Base-by-base conservation (phyloP, 1,140 invertebrate species). In the Centruroides sculpturatus region DNA sequence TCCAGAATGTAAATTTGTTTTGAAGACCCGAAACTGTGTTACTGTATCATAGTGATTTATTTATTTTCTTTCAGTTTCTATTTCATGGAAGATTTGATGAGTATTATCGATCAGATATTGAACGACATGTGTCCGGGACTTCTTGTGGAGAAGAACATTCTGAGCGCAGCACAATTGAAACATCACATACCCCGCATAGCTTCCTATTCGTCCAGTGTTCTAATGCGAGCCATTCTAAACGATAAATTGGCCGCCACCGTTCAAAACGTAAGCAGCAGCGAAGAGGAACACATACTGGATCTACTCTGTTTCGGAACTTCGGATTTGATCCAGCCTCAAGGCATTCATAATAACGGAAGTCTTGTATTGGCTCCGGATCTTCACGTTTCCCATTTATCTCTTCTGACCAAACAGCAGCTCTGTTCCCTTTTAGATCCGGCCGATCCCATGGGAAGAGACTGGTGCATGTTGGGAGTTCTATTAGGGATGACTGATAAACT, bases 381-480 rank as follows among this genome's bases (percentile, higher is more conserved):
- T 4, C 75, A 77, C 56, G 74, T 81, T 34, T 74, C 74, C 9
- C 72, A 77, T 62, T 69, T 83, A 35, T 72, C 78, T 10, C 68
- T 81, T n/a, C 71, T 78, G 55, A 71, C 78, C 1, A 69, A 78
- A 35, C 74, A 77, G 60, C 63, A 69, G 48, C 64, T 75, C 12
- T 81, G 82, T 57, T 73, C 79, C 35, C 72, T 86, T 57, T 73
- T 92, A 11, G 88, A 92, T 75, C 85, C 86, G 1, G 80, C 83
- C 7, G 86, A 90, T 70, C 78, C 81, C 3, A 82, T 87, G 69
- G 88, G 88, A 10, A 76, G 83, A 64, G 87, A 91, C 70, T 90
- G 87, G 87, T 88, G 85, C 71, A 76, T 91, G 59, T 71, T 91
- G 41, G 86, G 86, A 5, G 81, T 90, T 1, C 77, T 82, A 61